These are phyloP conservation scores for Melospiza georgiana DNA, from an alignment of 2,113 vertebrate genomes.

Conservation along the genomic window DNA sequence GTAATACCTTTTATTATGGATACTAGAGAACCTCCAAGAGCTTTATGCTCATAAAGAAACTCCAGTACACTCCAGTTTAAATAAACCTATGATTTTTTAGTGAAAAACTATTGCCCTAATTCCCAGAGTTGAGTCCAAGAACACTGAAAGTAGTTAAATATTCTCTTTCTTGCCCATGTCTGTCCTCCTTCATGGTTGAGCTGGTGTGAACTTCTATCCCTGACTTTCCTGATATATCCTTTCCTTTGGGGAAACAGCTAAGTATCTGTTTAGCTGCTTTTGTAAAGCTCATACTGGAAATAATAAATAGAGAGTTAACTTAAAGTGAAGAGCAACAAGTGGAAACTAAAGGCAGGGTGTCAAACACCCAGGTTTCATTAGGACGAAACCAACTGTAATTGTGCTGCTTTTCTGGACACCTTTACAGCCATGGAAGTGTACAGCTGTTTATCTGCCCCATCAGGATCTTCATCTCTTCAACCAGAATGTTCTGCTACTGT, in stretches of 20 bases:
- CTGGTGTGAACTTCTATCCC: not conserved
- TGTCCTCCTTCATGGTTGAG: not conserved
- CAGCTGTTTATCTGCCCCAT: not conserved
- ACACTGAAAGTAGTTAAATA: not conserved
- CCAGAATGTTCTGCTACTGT: not conserved
- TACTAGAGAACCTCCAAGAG: not conserved
- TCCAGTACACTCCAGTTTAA: not conserved
- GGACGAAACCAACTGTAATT: not conserved
- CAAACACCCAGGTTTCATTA: slow-evolving; percentile 8
- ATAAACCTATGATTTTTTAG: not conserved
- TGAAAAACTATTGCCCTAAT: not conserved
- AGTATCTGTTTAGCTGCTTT: not conserved
- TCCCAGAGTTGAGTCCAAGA: not conserved
- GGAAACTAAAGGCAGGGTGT: not conserved
- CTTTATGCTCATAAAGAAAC: not conserved
- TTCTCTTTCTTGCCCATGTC: not conserved
- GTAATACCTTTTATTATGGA: not conserved
- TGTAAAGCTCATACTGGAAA: not conserved
- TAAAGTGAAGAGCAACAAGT: slow-evolving; percentile 4
- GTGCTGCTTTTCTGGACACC: slow-evolving; percentile 21
- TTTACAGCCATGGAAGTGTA: slow-evolving; percentile 5
- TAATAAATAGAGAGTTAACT: not conserved
- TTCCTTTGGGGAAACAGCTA: not conserved
- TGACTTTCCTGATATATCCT: not conserved
- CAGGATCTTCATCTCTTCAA: slow-evolving; percentile 4